Evolutionary conservation across 64 coral and sea anemone species (phyloP).

Genomic region (Catalaphyllia jardinei): DNA sequence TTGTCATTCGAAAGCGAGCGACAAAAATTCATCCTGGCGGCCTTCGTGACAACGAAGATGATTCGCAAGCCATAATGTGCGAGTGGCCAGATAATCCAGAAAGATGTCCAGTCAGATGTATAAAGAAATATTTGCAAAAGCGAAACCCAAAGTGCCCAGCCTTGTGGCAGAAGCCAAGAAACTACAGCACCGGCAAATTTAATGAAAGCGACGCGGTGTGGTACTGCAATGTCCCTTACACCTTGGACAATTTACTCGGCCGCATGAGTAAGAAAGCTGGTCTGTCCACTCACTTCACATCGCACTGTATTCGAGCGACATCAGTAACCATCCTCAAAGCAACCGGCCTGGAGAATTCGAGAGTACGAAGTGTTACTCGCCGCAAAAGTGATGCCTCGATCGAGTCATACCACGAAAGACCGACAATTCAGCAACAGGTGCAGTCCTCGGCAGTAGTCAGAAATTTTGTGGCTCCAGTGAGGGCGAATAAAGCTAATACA

Average conservation of each 20-base stretch:
- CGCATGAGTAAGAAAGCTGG: slow-evolving; percentile 46
- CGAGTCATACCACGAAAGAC: background rate
- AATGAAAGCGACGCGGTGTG: background rate
- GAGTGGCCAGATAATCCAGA: too few species aligned
- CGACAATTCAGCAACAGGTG: background rate
- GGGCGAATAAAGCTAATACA: background rate
- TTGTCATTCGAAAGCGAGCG: too few species aligned
- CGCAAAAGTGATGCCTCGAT: slow-evolving; percentile 37
- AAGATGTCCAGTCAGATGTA: too few species aligned
- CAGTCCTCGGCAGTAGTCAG: background rate
- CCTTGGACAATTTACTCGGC: background rate
- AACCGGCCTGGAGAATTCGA: slow-evolving; percentile 18
- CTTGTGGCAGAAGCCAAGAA: background rate
- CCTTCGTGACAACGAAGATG: too few species aligned
- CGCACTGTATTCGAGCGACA: slow-evolving; percentile 50
- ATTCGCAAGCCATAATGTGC: too few species aligned
- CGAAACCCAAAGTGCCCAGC: background rate
- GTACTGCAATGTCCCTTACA: slow-evolving; percentile 19
- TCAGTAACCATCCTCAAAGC: slow-evolving; percentile 29
- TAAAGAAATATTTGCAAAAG: background rate
- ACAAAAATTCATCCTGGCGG: too few species aligned
- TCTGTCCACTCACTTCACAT: background rate
- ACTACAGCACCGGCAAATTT: background rate
- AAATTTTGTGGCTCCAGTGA: background rate
- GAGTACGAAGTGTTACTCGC: slow-evolving; percentile 38